Evolutionary conservation across 2,113 vertebrate genomes (phyloP).

Genomic region (Eulemur macaco): DNA sequence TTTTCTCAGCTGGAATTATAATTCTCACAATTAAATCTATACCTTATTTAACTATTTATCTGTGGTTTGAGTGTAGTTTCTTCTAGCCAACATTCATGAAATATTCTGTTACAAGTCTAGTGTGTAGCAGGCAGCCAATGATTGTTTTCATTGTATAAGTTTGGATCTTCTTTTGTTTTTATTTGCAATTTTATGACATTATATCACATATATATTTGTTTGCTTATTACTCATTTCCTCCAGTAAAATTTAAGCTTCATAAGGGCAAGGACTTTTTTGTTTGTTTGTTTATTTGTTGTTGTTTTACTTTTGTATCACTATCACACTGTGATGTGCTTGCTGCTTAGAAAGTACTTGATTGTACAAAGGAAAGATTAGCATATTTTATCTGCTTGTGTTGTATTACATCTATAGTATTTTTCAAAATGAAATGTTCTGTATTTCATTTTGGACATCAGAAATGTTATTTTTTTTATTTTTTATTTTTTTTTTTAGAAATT

Average conservation of each 20-base stretch:
- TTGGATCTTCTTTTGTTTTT: neutral
- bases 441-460: neutral
- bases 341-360: neutral
- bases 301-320: neutral
- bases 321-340: too few relatives aligned
- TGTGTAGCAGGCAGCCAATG: neutral
- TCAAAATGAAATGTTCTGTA: neutral
- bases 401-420: neutral
- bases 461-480: too few relatives aligned
- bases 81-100: neutral
- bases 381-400: neutral
- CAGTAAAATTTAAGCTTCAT: neutral
- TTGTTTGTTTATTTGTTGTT: neutral
- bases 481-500: neutral
- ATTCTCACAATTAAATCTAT: neutral
- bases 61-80: neutral
- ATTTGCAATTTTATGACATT: constrained; percentile 17
- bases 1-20: neutral
- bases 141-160: neutral
- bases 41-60: neutral
- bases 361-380: neutral
- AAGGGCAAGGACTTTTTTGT: neutral
- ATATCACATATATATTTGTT: neutral
- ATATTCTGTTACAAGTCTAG: neutral
- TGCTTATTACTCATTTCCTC: neutral